Conservation (phyloP, 2,113 vertebrate genomes). For the Rutilus rutilus region DNA sequence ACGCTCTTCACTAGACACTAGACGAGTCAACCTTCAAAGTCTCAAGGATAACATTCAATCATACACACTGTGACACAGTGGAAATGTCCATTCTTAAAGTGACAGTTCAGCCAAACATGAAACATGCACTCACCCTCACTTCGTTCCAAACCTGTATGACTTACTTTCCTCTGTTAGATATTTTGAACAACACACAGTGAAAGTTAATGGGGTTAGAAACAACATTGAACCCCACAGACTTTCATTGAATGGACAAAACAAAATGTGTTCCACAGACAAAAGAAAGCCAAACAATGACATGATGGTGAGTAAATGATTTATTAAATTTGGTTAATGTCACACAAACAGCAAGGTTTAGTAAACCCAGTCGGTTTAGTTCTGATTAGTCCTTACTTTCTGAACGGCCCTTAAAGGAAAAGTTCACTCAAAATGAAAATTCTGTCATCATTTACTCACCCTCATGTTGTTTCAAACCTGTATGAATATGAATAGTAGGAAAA, state of each 20-base stretch:
- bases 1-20: not conserved
- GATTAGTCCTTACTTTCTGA: not conserved
- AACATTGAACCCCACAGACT: not conserved
- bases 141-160: not conserved
- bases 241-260: not conserved
- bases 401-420: too few species aligned
- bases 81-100: not conserved
- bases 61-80: not conserved
- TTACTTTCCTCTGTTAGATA: not conserved
- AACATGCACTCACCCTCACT: not conserved
- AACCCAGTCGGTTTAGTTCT: not conserved
- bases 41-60: constrained; percentile 6
- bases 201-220: not conserved
- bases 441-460: too few species aligned
- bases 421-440: too few species aligned
- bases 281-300: not conserved
- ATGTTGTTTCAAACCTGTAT: too few species aligned
- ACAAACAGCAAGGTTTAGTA: not conserved
- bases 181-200: not conserved
- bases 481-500: too few species aligned
- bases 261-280: not conserved
- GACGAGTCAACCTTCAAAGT: not conserved
- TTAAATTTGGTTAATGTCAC: not conserved
- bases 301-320: not conserved
- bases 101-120: not conserved